Conservation (phyloP, 2,113 vertebrate genomes). For the Gasterosteus nipponicus region DNA sequence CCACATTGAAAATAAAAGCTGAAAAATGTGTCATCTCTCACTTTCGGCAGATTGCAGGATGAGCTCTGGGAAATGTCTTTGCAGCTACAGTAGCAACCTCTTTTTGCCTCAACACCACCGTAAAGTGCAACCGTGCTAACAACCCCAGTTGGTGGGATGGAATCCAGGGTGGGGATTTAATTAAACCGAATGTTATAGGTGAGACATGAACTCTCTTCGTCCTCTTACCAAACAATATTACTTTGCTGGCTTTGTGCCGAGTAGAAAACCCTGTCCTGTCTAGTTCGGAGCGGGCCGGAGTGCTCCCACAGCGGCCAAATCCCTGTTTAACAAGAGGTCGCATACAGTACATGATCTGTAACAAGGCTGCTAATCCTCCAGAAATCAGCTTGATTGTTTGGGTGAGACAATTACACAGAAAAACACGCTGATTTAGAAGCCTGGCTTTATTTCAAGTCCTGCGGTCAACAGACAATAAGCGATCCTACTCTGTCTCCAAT, state of each 20-base stretch:
- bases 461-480: constrained; percentile 50
- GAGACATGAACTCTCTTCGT: constrained; percentile 60
- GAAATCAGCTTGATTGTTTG: constrained; percentile 64
- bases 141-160: constrained; percentile 40
- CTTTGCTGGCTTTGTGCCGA: constrained; percentile 69
- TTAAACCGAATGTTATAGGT: constrained; percentile 70
- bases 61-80: constrained; percentile 38
- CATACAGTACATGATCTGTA: constrained; percentile 69
- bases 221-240: constrained; percentile 64
- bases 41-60: constrained; percentile 37
- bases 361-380: constrained; percentile 72
- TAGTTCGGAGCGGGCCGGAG: constrained; percentile 66
- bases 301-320: constrained; percentile 63
- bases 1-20: constrained; percentile 8
- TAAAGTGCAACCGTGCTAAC: constrained; percentile 50
- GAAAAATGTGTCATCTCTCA: constrained; percentile 6
- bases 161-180: constrained; percentile 65
- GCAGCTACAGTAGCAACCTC: constrained; percentile 24
- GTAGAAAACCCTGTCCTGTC: constrained; percentile 20
- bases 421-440: constrained; percentile 52
- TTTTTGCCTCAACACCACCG: constrained; percentile 58
- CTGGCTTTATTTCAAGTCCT: constrained; percentile 61
- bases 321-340: constrained; percentile 70
- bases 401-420: constrained; percentile 62
- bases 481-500: constrained; percentile 43